Base-by-base conservation (phyloP, 1,140 invertebrate genomes). In the Drosophila watanabei region DNA sequence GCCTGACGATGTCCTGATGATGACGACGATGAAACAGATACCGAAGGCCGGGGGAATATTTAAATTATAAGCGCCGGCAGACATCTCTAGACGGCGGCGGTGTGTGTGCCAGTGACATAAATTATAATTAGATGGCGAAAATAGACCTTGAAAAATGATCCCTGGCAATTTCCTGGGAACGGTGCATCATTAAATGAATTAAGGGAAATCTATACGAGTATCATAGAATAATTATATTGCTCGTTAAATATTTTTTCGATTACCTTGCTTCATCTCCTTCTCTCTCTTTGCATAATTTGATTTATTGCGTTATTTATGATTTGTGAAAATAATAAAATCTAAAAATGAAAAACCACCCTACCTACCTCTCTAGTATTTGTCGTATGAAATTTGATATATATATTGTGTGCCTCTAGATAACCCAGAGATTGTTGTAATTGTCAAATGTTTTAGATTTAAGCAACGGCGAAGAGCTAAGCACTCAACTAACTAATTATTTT, bases 81-180 rank as follows among this genome's bases (percentile, higher is more conserved):
- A 45, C 52, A 48, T 71, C 28, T 70, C 51, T 69, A 71, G 65
- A 43, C 30, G 33, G 33, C 9, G 33, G 52, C 8, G 24, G 51
- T 33, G 32, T 54, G 69, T 71, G 66, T 72, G 65, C 33, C 75
- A 80, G 65, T 81, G 75, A 69, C 86, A 89, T 79, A 79, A 88
- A 89, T 89, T 89, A 91, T 89, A 89, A 89, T 89, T 90, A 90
- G 82, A 86, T 68, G 30, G 18, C 46, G 30, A 56, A n/a, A 51
- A 45, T 68, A 70, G 79, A 75, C 63, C 86, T 86, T 79, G 82
- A 76, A 86, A 79, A 83, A 63, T 77, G 76, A 86, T 82, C 62
- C 64, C 39, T 11, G 54, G 54, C 64, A 73, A 73, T 73, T 72
- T 72, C 52, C 45, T 28, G 68, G 20, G 32, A 60, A 51, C 52